Conservation (phyloP, 2,888 invertebrate species). For the Branchipolynoe longqiensis region DNA sequence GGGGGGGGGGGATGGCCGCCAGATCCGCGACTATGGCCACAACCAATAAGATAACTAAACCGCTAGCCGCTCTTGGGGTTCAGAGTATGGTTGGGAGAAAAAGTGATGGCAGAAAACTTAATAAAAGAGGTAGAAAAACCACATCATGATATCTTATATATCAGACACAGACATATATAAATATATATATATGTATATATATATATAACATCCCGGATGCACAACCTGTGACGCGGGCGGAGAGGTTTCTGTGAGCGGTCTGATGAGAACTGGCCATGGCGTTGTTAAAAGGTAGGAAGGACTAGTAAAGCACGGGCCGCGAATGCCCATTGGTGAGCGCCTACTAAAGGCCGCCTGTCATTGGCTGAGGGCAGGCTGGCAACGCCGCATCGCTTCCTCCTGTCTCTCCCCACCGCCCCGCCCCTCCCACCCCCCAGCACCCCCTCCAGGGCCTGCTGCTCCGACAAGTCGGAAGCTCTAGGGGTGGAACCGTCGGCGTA, state of each 20-base stretch:
- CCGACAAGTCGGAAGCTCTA: constrained; percentile 24
- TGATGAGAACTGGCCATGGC: not conserved
- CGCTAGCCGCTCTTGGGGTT: too few species aligned
- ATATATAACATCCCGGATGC: too few species aligned
- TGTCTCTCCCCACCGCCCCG: too few species aligned
- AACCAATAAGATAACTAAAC: too few species aligned
- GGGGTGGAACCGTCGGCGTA: constrained; percentile 17
- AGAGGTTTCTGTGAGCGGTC: not conserved
- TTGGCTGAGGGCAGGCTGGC: too few species aligned
- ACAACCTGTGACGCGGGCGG: not conserved
- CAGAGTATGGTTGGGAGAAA: too few species aligned
- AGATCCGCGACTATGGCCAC: too few species aligned
- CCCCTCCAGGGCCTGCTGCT: constrained; percentile 38
- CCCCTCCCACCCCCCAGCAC: not conserved
- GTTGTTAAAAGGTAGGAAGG: constrained; percentile 2
- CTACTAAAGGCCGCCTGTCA: not conserved
- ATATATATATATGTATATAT: too few species aligned
- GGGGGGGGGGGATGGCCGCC: not conserved
- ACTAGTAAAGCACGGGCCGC: not conserved
- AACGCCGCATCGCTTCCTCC: too few species aligned
- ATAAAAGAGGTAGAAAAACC: not conserved
- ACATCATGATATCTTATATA: not conserved
- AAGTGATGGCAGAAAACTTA: too few species aligned
- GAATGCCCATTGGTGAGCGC: constrained; percentile 45
- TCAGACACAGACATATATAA: not conserved